Conservation (phyloP, 2,113 vertebrate genomes). For the Halichoerus grypus region DNA sequence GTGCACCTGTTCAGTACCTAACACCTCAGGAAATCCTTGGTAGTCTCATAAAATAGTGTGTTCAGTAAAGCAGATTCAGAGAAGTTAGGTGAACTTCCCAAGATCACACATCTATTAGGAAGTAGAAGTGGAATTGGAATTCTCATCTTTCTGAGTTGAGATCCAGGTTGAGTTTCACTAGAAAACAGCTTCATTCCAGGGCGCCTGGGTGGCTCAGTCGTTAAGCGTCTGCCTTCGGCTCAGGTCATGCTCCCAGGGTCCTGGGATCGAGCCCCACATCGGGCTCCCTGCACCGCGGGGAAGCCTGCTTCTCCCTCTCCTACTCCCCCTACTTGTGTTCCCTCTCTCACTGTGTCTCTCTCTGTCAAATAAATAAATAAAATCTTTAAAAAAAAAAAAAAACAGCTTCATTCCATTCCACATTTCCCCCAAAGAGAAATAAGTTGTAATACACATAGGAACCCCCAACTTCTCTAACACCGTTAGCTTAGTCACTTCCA, state of each 20-base stretch:
- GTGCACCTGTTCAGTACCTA: not conserved
- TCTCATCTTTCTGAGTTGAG: not conserved
- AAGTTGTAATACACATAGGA: not conserved
- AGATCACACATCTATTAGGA: not conserved
- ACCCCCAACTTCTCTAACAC: not conserved
- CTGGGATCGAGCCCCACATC: no score
- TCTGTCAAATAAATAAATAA: no score
- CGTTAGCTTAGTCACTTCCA: not conserved
- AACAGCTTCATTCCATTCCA: not conserved
- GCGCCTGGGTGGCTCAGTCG: no score
- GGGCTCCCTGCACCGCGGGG: no score
- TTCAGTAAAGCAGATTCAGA: not conserved
- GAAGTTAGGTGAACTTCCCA: not conserved
- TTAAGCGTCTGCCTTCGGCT: no score
- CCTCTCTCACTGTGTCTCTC: no score
- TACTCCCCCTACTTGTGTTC: no score
- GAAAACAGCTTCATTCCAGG: not conserved
- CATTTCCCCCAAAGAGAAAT: not conserved
- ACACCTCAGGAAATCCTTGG: not conserved
- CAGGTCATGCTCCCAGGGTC: no score
- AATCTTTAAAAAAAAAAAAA: no score
- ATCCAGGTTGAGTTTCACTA: not conserved
- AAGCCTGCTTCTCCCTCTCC: no score
- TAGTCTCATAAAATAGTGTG: not conserved
- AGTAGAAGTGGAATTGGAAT: not conserved